Base-by-base conservation (phyloP, 2,888 invertebrate species). In the Volucella zonaria region DNA sequence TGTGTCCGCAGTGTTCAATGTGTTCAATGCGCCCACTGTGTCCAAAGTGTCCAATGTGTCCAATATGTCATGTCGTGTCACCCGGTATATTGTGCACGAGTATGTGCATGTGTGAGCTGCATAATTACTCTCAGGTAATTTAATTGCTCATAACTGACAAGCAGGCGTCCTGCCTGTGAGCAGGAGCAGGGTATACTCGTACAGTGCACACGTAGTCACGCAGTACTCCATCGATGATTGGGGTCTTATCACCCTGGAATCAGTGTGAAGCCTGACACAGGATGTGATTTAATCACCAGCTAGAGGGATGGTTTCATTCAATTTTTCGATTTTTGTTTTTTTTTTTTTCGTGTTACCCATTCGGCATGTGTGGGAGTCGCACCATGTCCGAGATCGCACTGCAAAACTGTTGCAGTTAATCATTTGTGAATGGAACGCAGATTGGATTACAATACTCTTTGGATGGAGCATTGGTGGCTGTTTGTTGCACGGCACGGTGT, bases 91-190 rank as follows among this genome's bases (percentile, higher is more conserved):
- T 68, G 81, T 54, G 62, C n/a, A n/a, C n/a, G n/a, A n/a, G n/a
- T 31, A 59, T 47, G 10, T 58, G 14, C 18, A n/a, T 8, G 54
- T 62, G 81, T 81, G 73, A 64, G 85, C 71, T 58, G 81, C 81
- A 81, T 85, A 85, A 85, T 85, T 77, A 77, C 81, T 81, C 52
- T 51, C 40, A 54, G 81, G 81, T 85, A 85, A 85, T 85, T 85
- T 76, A 85, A 85, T 85, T 85, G 85, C 76, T 68, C 76, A 68
- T 73, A 81, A 38, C 81, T 52, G 83, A 68, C 73, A 67, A 31
- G 31, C 31, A 31, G 31, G 31, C 31, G 31, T 31, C 31, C 31
- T 31, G 31, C 4, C 31, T 31, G 49, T 23, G 54, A 59, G 59
- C 75, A 56, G n/a, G n/a, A n/a, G n/a, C 23, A 52, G 61, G 49